Evolutionary conservation across 2,888 invertebrate genomes (phyloP).

Genomic region (Pristionchus mayeri): DNA sequence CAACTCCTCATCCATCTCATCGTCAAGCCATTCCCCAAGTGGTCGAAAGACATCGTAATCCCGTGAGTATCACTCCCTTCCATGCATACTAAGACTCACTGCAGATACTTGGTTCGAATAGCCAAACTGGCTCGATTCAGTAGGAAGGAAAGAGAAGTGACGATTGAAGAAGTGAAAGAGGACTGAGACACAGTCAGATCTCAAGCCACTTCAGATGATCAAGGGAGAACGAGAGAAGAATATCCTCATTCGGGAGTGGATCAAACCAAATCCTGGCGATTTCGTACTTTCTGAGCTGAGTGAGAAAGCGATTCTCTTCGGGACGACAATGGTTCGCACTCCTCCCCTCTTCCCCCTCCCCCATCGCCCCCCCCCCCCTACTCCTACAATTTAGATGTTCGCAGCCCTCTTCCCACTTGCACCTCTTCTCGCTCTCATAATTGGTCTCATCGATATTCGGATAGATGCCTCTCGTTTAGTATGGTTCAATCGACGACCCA

Average conservation of each 20-base stretch:
- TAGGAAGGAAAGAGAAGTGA: background rate
- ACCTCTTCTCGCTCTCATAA: constrained; percentile 78
- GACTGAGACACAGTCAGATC: background rate
- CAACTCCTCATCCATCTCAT: constrained; percentile 79
- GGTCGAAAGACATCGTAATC: constrained; percentile 77
- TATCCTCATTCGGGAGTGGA: constrained; percentile 76
- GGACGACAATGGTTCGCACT: constrained; percentile 72
- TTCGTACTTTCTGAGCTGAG: constrained; percentile 79
- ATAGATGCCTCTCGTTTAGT: constrained; percentile 64
- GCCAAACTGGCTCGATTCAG: constrained; percentile 37
- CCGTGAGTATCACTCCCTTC: constrained; percentile 76
- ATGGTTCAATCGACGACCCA: constrained; percentile 78
- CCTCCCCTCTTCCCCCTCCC: background rate
- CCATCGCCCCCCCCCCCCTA: background rate
- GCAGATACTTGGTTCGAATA: constrained; percentile 56
- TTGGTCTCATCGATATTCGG: constrained; percentile 77
- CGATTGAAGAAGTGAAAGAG: constrained; percentile 49
- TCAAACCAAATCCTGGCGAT: constrained; percentile 77
- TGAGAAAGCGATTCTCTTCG: constrained; percentile 79
- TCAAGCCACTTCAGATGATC: background rate
- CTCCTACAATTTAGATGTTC: constrained; percentile 77
- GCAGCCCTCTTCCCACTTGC: constrained; percentile 79
- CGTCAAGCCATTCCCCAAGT: constrained; percentile 78
- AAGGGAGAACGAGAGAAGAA: constrained; percentile 53
- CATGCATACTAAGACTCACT: background rate